A percentile compares a stretch with the other conserved stretches of the same genome.
These are phyloP conservation scores for Anoura caudifer DNA, from an alignment of 2,113 vertebrate species.

Conservation along the genomic window DNA sequence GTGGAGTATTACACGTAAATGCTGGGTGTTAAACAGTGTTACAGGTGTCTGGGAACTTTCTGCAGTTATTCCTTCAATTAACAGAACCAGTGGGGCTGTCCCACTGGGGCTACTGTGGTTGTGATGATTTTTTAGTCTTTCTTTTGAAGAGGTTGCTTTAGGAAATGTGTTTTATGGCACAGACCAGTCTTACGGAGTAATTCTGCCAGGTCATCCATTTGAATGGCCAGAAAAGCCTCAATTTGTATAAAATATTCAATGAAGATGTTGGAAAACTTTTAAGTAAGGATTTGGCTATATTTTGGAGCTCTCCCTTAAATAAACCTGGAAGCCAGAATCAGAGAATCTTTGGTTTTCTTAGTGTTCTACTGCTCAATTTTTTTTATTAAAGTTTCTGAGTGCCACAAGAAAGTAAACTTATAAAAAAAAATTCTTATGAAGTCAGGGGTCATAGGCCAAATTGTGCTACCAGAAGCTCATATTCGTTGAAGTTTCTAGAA, in stretches of 20 bases:
- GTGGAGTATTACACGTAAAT: not conserved
- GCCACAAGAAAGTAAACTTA: not conserved
- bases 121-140: slow-evolving; percentile 1
- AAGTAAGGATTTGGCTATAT: slow-evolving; percentile 6
- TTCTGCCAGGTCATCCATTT: not conserved
- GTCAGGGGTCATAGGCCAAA: not conserved
- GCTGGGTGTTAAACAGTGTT: not conserved
- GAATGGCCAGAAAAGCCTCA: not conserved
- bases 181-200: not conserved
- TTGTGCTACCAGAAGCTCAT: slow-evolving; percentile 12
- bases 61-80: slow-evolving; percentile 19
- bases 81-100: not conserved
- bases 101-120: not conserved
- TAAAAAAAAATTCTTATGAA: not conserved
- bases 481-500: slow-evolving; percentile 1
- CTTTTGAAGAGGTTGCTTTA: slow-evolving; percentile 11
- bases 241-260: slow-evolving; percentile 35
- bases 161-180: not conserved
- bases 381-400: not conserved
- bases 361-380: not conserved
- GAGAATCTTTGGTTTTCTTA: not conserved
- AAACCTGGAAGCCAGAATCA: not conserved
- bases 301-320: not conserved
- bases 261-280: slow-evolving; percentile 29
- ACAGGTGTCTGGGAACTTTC: not conserved